Percentiles rank a stretch among this genome's conserved stretches.
These are phyloP conservation scores for Drosophila simulans DNA, from an alignment of 1,140 invertebrate species.

Conservation along the genomic window DNA sequence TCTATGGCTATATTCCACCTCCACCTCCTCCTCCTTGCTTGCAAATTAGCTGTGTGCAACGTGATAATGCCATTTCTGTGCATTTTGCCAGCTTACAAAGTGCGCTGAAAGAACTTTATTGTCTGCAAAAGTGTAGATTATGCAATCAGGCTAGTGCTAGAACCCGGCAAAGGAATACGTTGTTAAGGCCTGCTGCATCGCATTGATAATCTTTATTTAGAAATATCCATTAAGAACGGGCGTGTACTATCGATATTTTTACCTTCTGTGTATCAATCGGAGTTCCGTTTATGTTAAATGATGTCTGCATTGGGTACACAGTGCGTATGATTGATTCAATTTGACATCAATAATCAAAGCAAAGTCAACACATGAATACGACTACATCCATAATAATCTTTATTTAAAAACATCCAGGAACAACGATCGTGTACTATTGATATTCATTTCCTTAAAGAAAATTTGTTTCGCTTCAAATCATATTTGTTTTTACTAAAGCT, in stretches of 20 bases:
- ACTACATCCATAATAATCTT: neutral
- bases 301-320: constrained; percentile 24
- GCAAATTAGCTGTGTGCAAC: constrained; percentile 76
- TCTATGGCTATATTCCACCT: neutral
- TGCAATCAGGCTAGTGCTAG: constrained; percentile 49
- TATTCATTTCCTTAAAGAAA: too few relatives aligned
- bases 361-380: neutral
- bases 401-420: neutral
- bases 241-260: neutral
- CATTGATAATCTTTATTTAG: constrained; percentile 3
- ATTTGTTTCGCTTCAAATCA: too few relatives aligned
- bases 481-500: too few relatives aligned
- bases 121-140: constrained; percentile 77
- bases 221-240: neutral
- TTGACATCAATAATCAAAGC: constrained; percentile 12
- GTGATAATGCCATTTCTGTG: constrained; percentile 74
- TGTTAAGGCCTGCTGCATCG: constrained; percentile 4
- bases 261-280: neutral
- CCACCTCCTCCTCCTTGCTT: constrained; percentile 18
- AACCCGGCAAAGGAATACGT: constrained; percentile 12
- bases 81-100: constrained; percentile 58
- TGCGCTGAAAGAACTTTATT: constrained; percentile 71
- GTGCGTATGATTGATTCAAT: constrained; percentile 69
- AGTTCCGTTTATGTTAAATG: constrained; percentile 41
- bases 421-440: neutral